These are phyloP conservation scores for Buathra laborator DNA, from an alignment of 2,888 invertebrate genomes.

Conservation along the genomic window DNA sequence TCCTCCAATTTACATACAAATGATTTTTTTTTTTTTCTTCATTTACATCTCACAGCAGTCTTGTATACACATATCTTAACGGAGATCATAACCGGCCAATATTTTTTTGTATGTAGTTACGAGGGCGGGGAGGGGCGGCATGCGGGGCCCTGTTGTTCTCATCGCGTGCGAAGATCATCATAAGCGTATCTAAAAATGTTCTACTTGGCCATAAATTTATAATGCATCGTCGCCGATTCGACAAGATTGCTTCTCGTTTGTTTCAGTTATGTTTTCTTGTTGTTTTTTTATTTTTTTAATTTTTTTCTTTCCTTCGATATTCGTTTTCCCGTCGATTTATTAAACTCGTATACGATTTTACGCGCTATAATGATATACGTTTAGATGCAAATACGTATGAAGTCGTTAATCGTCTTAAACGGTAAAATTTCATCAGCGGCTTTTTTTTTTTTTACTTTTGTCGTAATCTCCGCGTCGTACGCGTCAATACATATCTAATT, in stretches of 20 bases:
- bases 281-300: slow-evolving; percentile 37
- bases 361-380: slow-evolving; percentile 51
- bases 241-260: slow-evolving; percentile 65
- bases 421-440: slow-evolving; percentile 41
- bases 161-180: slow-evolving; percentile 36
- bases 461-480: slow-evolving; percentile 16
- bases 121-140: slow-evolving; percentile 19
- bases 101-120: slow-evolving; percentile 25
- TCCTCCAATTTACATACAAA: slow-evolving; percentile 77
- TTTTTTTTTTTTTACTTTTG: slow-evolving; percentile 19
- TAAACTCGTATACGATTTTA: slow-evolving; percentile 37
- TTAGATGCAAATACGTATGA: slow-evolving; percentile 67
- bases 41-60: slow-evolving; percentile 79
- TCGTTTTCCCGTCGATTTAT: slow-evolving; percentile 43
- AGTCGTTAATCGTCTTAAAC: slow-evolving; percentile 60
- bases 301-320: slow-evolving; percentile 6
- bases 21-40: slow-evolving; percentile 64
- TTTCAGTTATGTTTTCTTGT: slow-evolving; percentile 21
- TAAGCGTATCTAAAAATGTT: slow-evolving; percentile 33
- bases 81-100: slow-evolving; percentile 69
- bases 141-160: not conserved
- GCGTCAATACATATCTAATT: slow-evolving; percentile 48
- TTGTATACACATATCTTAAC: slow-evolving; percentile 74
- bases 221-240: slow-evolving; percentile 54
- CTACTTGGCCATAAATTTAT: slow-evolving; percentile 54